Conservation (phyloP, 2,888 invertebrate genomes). For the Lapara coniferarum region DNA sequence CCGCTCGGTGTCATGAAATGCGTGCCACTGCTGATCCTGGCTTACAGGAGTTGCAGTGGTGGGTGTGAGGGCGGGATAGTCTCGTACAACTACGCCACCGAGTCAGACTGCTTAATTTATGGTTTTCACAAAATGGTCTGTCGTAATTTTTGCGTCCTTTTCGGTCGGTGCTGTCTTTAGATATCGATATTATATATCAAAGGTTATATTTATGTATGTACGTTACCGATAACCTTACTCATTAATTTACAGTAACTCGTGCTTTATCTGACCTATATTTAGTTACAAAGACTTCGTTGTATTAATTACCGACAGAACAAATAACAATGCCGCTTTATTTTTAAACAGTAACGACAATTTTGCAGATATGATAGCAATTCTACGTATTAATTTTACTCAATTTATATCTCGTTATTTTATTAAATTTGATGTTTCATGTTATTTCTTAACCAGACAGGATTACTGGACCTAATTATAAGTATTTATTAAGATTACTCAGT, state of each 20-base stretch:
- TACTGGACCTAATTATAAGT: too few species aligned
- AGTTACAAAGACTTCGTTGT: constrained; percentile 40
- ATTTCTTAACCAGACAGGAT: too few species aligned
- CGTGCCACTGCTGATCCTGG: too few species aligned
- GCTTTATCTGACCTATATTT: constrained; percentile 36
- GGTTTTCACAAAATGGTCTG: too few species aligned
- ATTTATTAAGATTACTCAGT: too few species aligned
- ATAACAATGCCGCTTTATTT: constrained; percentile 6
- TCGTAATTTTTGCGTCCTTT: neutral
- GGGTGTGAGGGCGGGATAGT: too few species aligned
- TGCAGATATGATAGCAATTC: neutral
- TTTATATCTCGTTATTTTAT: too few species aligned
- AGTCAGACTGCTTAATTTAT: too few species aligned
- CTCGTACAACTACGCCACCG: too few species aligned
- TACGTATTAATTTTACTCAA: neutral
- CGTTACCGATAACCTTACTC: constrained; percentile 39
- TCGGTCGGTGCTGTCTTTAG: neutral
- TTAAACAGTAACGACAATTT: constrained; percentile 1
- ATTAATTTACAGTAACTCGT: constrained; percentile 38
- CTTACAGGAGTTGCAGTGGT: too few species aligned
- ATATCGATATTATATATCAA: neutral
- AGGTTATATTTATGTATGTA: neutral
- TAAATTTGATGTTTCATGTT: too few species aligned
- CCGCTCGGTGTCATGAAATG: too few species aligned
- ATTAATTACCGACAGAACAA: constrained; percentile 31